A percentile compares a stretch with the other conserved stretches of the same genome.
Conservation (phyloP, 2,888 invertebrate genomes). For the Pterostichus niger region DNA sequence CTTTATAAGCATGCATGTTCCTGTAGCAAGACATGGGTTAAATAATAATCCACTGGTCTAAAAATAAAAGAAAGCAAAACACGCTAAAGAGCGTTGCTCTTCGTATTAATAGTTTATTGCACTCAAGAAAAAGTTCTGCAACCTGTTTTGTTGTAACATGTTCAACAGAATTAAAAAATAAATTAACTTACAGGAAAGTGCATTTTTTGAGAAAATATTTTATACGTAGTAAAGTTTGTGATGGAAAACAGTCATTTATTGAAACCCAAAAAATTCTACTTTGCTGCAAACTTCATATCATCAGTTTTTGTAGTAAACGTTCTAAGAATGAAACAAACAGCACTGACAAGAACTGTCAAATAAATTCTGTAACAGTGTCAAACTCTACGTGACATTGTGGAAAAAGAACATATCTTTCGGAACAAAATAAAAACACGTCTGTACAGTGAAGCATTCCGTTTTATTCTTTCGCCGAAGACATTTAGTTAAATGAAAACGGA, state of each 20-base stretch:
- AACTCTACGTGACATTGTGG: constrained; percentile 54
- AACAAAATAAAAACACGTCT: constrained; percentile 40
- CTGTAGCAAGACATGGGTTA: background rate
- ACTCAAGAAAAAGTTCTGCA: background rate
- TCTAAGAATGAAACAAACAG: constrained; percentile 57
- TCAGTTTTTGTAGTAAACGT: constrained; percentile 33
- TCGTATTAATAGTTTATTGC: constrained; percentile 22
- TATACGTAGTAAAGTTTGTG: background rate
- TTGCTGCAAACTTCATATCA: constrained; percentile 12
- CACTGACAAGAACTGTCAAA: constrained; percentile 62
- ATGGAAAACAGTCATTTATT: too few species aligned
- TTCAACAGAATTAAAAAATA: background rate
- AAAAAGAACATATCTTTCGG: constrained; percentile 55
- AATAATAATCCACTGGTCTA: background rate
- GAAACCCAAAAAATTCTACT: too few species aligned
- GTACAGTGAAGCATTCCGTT: constrained; percentile 22
- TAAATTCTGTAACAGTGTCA: constrained; percentile 61
- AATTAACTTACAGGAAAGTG: background rate
- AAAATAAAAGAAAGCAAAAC: background rate
- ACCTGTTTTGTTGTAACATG: background rate
- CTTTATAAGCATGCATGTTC: background rate
- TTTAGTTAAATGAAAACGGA: constrained; percentile 53
- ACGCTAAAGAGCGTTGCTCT: background rate
- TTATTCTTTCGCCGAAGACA: constrained; percentile 29
- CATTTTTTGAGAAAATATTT: background rate